phyloP scores from a whole-genome alignment of 2,113 vertebrate genomes.

The Gasterosteus nipponicus region DNA sequence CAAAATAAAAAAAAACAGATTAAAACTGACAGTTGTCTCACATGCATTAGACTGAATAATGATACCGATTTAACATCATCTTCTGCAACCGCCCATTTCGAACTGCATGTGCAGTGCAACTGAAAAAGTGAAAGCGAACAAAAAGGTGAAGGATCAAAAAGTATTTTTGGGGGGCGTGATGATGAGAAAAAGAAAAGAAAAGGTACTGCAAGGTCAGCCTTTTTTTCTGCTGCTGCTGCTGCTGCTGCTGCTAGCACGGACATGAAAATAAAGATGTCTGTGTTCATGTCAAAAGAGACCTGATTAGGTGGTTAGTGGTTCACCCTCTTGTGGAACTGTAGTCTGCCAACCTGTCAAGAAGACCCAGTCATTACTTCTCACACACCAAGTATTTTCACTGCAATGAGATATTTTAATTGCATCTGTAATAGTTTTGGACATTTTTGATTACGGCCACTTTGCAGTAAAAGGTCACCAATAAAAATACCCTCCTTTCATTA shows the following conservation, averaged over 20 bases:
- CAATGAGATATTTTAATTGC: too few species aligned
- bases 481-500: not conserved
- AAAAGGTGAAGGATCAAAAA: not conserved
- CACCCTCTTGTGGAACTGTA: not conserved
- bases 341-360: not conserved
- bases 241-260: not conserved
- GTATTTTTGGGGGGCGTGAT: not conserved
- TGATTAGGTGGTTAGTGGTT: not conserved
- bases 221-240: not conserved
- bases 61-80: constrained; percentile 19
- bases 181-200: not conserved
- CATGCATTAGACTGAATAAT: constrained; percentile 12
- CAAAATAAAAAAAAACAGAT: constrained; percentile 10
- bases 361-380: not conserved
- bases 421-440: not conserved
- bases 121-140: constrained; percentile 25
- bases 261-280: not conserved
- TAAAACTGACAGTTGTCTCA: constrained; percentile 8
- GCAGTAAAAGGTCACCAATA: not conserved
- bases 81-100: constrained; percentile 39
- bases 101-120: constrained; percentile 25
- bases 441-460: not conserved
- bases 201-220: not conserved
- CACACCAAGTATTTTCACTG: not conserved
- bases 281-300: not conserved